Conservation (phyloP, 1,140 invertebrate genomes). For the Cardiocondyla obscurior region DNA sequence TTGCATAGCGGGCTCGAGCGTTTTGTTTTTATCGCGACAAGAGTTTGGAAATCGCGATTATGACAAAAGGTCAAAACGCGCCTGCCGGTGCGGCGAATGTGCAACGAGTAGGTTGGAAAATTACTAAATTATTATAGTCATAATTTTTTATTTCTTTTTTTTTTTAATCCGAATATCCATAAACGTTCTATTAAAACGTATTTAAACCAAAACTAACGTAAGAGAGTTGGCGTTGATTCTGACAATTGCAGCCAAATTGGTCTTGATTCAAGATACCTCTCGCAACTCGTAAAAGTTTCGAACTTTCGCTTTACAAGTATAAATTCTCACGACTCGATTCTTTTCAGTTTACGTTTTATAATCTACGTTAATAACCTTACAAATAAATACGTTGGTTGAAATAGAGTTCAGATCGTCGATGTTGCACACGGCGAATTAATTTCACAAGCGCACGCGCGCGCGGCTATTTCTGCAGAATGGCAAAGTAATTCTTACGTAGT, state of each 20-base stretch:
- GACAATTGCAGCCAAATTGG: background rate
- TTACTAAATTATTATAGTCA: slow-evolving; percentile 16
- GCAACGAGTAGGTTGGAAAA: background rate
- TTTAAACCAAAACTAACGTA: background rate
- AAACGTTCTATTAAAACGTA: background rate
- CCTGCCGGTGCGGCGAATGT: background rate
- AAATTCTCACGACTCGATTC: background rate
- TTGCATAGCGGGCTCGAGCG: slow-evolving; percentile 22
- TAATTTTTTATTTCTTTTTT: background rate
- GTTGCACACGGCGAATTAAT: slow-evolving; percentile 1
- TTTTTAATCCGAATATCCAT: background rate
- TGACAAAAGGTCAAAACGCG: slow-evolving; percentile 33
- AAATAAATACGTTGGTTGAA: no score
- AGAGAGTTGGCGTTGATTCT: background rate
- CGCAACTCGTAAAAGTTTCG: background rate
- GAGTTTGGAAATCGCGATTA: background rate
- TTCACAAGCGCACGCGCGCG: background rate
- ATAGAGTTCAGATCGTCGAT: no score
- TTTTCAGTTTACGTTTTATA: background rate
- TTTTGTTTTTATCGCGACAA: slow-evolving; percentile 13
- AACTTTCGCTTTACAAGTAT: background rate
- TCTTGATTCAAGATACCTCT: background rate
- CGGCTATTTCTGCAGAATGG: background rate
- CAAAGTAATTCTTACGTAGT: slow-evolving; percentile 27
- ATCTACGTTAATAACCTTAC: background rate